Evolutionary conservation across 2,113 vertebrate species (phyloP).

Genomic region (Penelope pileata): DNA sequence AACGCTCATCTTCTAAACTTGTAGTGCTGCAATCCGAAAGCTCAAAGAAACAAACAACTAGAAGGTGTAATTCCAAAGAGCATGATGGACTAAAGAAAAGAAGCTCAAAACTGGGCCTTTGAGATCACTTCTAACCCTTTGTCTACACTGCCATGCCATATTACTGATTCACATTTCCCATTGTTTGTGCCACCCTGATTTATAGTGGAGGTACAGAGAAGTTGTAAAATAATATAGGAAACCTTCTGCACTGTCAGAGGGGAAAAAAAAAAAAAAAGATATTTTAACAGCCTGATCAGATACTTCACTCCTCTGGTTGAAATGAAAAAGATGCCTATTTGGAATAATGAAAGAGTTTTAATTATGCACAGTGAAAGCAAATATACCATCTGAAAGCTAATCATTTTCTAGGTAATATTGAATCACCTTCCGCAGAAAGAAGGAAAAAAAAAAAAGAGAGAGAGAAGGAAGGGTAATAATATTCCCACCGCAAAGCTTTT

Average conservation of each 20-base stretch:
- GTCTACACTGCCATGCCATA: background rate
- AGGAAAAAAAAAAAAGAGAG: background rate
- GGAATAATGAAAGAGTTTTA: background rate
- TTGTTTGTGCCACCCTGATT: background rate
- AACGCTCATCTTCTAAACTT: background rate
- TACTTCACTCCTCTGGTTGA: background rate
- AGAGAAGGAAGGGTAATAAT: background rate
- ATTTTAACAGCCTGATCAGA: background rate
- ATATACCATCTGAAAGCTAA: background rate
- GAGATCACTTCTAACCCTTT: background rate
- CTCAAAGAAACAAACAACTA: background rate
- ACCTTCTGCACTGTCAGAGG: background rate
- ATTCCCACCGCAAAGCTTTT: background rate
- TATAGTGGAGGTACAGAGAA: background rate
- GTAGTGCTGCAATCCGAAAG: background rate
- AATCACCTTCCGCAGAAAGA: conserved; percentile 17
- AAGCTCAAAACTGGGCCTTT: background rate
- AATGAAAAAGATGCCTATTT: background rate
- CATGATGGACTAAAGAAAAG: background rate
- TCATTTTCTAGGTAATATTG: background rate
- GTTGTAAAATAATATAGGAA: background rate
- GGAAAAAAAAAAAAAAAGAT: no score
- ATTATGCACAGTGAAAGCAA: background rate
- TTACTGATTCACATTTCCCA: background rate
- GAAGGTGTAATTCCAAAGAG: background rate